A percentile compares a stretch with the other conserved stretches of the same genome.
phyloP scores from a whole-genome alignment of 1,140 invertebrate species.

The Spodoptera frugiperda region DNA sequence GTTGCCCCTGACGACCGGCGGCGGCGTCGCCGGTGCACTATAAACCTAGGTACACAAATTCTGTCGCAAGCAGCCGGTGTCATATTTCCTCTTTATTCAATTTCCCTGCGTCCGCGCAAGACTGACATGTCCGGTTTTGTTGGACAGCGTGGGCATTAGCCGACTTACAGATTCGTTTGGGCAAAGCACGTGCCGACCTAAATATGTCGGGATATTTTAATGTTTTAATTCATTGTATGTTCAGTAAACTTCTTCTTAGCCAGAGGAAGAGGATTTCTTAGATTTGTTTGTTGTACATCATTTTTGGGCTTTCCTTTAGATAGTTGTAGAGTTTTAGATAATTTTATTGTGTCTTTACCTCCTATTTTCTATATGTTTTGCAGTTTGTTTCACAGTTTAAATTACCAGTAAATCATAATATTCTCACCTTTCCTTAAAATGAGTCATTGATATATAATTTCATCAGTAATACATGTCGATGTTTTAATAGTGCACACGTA shows the following conservation, averaged over 20 bases:
- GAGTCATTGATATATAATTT: conserved; percentile 14
- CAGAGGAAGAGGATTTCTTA: background rate
- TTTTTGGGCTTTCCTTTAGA: background rate
- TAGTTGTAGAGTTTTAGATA: background rate
- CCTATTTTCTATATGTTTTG: too few relatives aligned
- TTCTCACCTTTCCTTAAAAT: background rate
- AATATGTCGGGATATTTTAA: conserved; percentile 32
- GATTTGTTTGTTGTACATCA: background rate
- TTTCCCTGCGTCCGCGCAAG: conserved; percentile 65
- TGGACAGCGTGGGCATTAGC: conserved; percentile 55
- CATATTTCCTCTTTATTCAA: conserved; percentile 80
- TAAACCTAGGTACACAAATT: conserved; percentile 55
- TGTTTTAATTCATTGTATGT: conserved; percentile 18
- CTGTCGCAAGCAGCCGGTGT: conserved; percentile 65
- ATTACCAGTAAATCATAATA: too few relatives aligned
- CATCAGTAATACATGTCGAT: background rate
- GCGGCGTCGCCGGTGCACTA: conserved; percentile 9
- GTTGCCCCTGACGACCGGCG: conserved; percentile 56
- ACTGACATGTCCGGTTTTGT: conserved; percentile 61
- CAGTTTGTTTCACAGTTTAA: too few relatives aligned
- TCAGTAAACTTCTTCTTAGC: background rate
- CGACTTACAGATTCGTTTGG: conserved; percentile 46
- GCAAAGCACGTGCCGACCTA: conserved; percentile 49
- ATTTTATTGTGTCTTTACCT: too few relatives aligned
- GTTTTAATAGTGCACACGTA: background rate